Evolutionary conservation across 2,113 vertebrate genomes (phyloP), one percentile per base, ranked within the genome.

Genomic region (Cololabis saira): DNA sequence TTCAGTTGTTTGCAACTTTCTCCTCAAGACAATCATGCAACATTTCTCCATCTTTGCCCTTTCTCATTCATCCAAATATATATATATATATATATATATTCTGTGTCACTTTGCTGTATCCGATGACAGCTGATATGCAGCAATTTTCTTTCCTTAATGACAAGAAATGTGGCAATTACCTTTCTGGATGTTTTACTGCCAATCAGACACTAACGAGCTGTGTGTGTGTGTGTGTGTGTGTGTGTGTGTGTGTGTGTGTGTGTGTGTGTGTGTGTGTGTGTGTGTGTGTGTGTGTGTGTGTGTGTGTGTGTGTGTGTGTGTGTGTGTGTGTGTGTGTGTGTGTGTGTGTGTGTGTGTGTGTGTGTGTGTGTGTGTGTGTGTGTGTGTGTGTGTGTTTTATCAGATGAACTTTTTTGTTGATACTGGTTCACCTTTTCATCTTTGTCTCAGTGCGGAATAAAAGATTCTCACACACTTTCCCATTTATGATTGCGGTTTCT

Each of bases 81-180:
- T 52, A 33, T 30, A 42, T 66, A 54, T 17, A 42, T 72, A 41
- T 67, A 52, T 60, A 58, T 65, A 47, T 74, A 56, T 69, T 53
- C 27, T 61, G 50, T 76, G 80, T 89, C 75, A 72, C 67, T 47
- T 49, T 24, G 37, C 52, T 68, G 70, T 83, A 62, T 74, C 72
- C 60, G 54, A 77, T 90, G 81, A 94, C 87, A 84, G 90, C 76
- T 94, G 94, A 93, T 92, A 93, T 93, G 93, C 95, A 94, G 93
- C 94, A 95, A 88, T 93, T 96, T 94, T 87, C 85, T 76, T 91
- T 87, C 77, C 87, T 95, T 97, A 96, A 95, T 95, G 95, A 95
- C 93, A 92, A 95, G 93, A 96, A 96, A 95, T 94, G 91, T 92
- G 93, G 92, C 94, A 95, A 96, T 98, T 98, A 96, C 94, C 92